Evolutionary conservation across 2,888 invertebrate species (phyloP).

Genomic region (Steinernema scapterisci): DNA sequence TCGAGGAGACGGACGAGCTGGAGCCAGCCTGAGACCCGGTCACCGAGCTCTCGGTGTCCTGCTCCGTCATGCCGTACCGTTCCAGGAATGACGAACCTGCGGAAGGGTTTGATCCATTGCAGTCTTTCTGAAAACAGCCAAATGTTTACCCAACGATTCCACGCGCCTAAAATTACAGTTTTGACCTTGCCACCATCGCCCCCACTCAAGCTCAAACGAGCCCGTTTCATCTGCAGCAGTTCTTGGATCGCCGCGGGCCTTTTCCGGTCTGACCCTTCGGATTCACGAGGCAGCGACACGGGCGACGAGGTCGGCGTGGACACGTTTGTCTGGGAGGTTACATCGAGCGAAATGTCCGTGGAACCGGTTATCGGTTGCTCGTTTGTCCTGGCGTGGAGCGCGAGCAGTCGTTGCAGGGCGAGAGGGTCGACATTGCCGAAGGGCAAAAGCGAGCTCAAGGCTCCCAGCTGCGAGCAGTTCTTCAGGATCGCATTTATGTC

Average conservation of each 20-base stretch:
- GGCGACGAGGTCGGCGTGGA: conserved; percentile 23
- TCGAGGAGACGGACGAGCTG: conserved; percentile 14
- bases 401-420: conserved; percentile 16
- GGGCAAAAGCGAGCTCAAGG: background rate
- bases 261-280: conserved; percentile 44
- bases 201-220: conserved; percentile 42
- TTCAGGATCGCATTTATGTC: conserved; percentile 14
- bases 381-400: conserved; percentile 1
- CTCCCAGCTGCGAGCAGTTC: background rate
- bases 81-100: background rate
- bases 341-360: conserved; percentile 14
- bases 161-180: conserved; percentile 15
- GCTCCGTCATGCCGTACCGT: conserved; percentile 3
- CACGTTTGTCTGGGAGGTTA: conserved; percentile 13
- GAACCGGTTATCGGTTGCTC: conserved; percentile 12
- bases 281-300: conserved; percentile 43
- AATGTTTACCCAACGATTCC: background rate
- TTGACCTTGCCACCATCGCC: conserved; percentile 30
- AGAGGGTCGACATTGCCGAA: conserved; percentile 24
- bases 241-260: conserved; percentile 53
- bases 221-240: conserved; percentile 46
- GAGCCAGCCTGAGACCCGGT: background rate
- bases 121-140: background rate
- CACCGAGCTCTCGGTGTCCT: conserved; percentile 11
- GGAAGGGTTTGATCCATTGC: too few species aligned